Conservation (phyloP, 2,888 invertebrate genomes). For the Napeogenes inachia region DNA sequence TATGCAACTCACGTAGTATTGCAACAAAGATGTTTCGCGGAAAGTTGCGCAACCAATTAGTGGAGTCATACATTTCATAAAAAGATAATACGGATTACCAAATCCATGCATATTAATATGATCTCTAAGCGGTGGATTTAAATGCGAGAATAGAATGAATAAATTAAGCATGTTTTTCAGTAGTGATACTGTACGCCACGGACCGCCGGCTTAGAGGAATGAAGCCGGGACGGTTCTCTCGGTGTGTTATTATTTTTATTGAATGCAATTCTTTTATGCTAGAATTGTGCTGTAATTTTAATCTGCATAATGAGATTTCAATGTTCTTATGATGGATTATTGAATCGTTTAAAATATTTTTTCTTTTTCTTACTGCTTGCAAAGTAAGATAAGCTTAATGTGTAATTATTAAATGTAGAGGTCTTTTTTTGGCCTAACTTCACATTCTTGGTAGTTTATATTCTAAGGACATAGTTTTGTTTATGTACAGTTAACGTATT, state of each 20-base stretch:
- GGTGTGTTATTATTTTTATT: conserved; percentile 46
- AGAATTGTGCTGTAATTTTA: conserved; percentile 22
- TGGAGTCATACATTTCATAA: conserved; percentile 36
- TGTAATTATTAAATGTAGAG: neutral
- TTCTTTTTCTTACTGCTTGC: neutral
- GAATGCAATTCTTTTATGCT: conserved; percentile 35
- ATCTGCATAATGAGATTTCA: conserved; percentile 16
- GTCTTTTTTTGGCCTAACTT: neutral
- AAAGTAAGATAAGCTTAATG: neutral
- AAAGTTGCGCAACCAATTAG: conserved; percentile 64
- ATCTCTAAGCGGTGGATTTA: conserved; percentile 24
- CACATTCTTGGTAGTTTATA: neutral
- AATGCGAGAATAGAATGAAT: conserved; percentile 25
- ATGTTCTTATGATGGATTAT: conserved; percentile 4
- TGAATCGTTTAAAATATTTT: conserved; percentile 3
- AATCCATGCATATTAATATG: conserved; percentile 28
- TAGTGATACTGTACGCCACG: conserved; percentile 46
- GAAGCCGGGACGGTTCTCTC: conserved; percentile 46
- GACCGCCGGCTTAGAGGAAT: conserved; percentile 59
- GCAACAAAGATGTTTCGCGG: conserved; percentile 46
- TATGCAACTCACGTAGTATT: conserved; percentile 47
- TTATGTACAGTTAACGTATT: too few relatives aligned
- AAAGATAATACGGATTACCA: conserved; percentile 30
- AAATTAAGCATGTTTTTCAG: conserved; percentile 19
- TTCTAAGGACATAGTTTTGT: too few relatives aligned